Evolutionary conservation across 1,140 invertebrate genomes (phyloP).

Genomic region (Trypoxylus dichotomus): DNA sequence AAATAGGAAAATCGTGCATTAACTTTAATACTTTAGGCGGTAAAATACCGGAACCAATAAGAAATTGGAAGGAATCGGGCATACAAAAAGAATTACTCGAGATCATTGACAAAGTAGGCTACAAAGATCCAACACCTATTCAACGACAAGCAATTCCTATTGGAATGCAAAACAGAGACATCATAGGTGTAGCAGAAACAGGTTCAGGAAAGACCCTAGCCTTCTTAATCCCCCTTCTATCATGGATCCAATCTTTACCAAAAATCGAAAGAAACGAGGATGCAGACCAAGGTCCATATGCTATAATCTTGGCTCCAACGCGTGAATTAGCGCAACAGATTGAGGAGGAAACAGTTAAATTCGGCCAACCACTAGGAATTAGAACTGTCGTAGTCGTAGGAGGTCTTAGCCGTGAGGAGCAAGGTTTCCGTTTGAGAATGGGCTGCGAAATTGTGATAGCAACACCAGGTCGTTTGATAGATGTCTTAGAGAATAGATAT

Average conservation of each 20-base stretch:
- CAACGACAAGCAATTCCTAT: constrained; percentile 99
- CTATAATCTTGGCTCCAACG: constrained; percentile 97
- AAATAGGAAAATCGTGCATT: background rate
- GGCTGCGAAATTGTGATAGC: constrained; percentile 99
- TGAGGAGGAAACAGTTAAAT: constrained; percentile 98
- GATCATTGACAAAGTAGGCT: constrained; percentile 94
- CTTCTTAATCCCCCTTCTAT: constrained; percentile 94
- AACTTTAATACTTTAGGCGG: constrained; percentile 61
- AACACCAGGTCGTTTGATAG: constrained; percentile 98
- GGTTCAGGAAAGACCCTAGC: constrained; percentile 93
- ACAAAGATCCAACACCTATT: constrained; percentile 98
- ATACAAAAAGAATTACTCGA: constrained; percentile 91
- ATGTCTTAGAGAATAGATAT: constrained; percentile 98
- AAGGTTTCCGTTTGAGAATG: constrained; percentile 93
- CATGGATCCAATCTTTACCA: constrained; percentile 97
- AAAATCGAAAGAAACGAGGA: constrained; percentile 93
- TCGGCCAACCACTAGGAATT: constrained; percentile 92
- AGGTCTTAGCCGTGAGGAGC: constrained; percentile 95
- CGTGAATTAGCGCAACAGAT: constrained; percentile 99
- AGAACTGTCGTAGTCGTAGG: constrained; percentile 98
- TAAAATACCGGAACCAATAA: constrained; percentile 93
- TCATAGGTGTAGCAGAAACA: constrained; percentile 99
- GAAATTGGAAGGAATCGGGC: constrained; percentile 93
- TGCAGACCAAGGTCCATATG: constrained; percentile 96
- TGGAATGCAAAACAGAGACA: constrained; percentile 97